Conservation (phyloP, 2,888 invertebrate genomes). For the Phortica okadai region DNA sequence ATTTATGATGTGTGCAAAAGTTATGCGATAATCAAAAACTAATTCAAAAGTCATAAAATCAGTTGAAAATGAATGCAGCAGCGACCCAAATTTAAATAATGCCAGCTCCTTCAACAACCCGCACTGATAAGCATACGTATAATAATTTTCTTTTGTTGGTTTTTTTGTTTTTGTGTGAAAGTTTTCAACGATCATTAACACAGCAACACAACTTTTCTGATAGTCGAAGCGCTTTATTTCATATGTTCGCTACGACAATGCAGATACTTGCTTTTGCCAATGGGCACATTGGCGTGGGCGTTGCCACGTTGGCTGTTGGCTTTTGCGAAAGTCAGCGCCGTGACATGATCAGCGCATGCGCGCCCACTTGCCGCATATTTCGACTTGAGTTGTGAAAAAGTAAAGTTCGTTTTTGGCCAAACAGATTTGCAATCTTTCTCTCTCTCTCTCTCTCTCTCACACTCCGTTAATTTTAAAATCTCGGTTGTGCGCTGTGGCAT, state of each 20-base stretch:
- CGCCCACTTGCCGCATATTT: constrained; percentile 24
- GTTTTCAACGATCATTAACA: constrained; percentile 4
- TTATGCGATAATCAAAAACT: constrained; percentile 7
- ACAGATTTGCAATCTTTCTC: not conserved
- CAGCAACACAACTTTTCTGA: not conserved
- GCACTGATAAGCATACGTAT: not conserved
- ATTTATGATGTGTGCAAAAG: constrained; percentile 5
- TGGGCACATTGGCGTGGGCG: not conserved
- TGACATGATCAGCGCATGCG: constrained; percentile 3
- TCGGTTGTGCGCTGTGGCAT: not conserved
- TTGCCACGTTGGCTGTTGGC: not conserved
- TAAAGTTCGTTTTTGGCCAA: not conserved
- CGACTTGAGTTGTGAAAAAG: not conserved
- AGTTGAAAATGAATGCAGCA: not conserved
- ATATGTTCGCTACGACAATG: not conserved
- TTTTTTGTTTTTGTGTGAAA: not conserved
- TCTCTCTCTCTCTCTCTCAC: not conserved
- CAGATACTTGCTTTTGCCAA: not conserved
- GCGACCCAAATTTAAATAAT: constrained; percentile 4
- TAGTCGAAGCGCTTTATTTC: not conserved
- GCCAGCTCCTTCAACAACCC: not conserved
- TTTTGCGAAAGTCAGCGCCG: not conserved
- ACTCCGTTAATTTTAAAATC: too few relatives aligned
- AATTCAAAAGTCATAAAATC: constrained; percentile 29
- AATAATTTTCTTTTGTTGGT: not conserved